phyloP scores from a whole-genome alignment of 1,140 invertebrate genomes.

The Trichogramma pretiosum region DNA sequence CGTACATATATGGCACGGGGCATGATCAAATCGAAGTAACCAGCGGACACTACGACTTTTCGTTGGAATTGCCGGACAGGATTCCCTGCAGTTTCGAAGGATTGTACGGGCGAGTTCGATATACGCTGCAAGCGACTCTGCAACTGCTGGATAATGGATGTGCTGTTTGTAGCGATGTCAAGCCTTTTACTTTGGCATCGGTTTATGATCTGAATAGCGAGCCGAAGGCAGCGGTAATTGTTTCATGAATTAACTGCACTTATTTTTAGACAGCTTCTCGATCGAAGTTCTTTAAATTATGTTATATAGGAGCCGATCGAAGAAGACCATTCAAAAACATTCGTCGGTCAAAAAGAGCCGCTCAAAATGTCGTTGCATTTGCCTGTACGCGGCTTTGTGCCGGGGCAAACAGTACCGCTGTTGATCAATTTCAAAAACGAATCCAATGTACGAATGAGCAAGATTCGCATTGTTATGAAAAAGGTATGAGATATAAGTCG shows the following conservation, averaged over 20 bases:
- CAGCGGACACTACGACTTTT: constrained; percentile 27
- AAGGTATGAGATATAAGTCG: too few species aligned
- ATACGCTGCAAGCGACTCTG: constrained; percentile 28
- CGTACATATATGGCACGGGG: too few species aligned
- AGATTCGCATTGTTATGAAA: constrained; percentile 29
- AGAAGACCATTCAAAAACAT: constrained; percentile 25
- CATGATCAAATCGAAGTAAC: too few species aligned
- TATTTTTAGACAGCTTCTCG: background rate
- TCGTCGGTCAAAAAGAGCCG: constrained; percentile 28
- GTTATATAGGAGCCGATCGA: constrained; percentile 25
- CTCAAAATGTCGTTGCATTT: constrained; percentile 23
- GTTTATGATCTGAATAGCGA: too few species aligned
- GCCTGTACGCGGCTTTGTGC: constrained; percentile 32
- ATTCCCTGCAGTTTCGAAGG: constrained; percentile 33
- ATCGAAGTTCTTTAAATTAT: background rate
- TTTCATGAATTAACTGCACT: too few species aligned
- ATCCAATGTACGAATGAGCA: constrained; percentile 25
- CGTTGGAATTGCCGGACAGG: constrained; percentile 26
- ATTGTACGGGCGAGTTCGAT: constrained; percentile 31
- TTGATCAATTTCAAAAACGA: constrained; percentile 25
- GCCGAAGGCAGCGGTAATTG: too few species aligned
- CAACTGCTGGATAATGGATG: too few species aligned
- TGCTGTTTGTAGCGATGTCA: too few species aligned
- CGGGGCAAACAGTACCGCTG: constrained; percentile 30
- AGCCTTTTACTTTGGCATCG: too few species aligned